phyloP scores from a whole-genome alignment of 2,113 vertebrate genomes.

The Melanerpes formicivorus region DNA sequence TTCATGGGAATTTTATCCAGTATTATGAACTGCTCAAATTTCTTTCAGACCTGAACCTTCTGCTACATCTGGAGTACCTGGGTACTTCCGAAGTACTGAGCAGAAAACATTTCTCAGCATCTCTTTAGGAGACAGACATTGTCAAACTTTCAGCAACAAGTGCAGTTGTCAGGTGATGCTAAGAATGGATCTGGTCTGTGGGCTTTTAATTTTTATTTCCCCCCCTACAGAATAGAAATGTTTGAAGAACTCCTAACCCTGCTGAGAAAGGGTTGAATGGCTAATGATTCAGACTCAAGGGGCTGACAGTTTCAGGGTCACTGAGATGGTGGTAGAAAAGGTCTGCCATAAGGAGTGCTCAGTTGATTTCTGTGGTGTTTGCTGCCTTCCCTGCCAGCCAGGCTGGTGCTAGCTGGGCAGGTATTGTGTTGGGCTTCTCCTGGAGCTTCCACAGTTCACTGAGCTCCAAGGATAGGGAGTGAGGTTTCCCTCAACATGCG shows the following conservation, averaged over 20 bases:
- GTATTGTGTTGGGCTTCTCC: background rate
- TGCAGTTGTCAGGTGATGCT: background rate
- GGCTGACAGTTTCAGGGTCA: background rate
- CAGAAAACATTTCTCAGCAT: background rate
- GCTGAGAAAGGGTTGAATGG: background rate
- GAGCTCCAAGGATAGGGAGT: background rate
- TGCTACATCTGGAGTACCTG: background rate
- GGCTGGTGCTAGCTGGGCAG: rapidly evolving
- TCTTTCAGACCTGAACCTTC: background rate
- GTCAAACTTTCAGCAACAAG: background rate
- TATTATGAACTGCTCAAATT: background rate
- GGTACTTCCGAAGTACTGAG: background rate
- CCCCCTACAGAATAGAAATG: background rate
- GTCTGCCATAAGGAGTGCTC: background rate
- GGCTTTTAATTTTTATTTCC: background rate
- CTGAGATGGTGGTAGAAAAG: background rate
- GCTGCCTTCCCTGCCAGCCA: background rate
- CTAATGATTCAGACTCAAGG: background rate
- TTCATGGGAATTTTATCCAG: background rate
- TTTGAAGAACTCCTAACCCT: background rate
- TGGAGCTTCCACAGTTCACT: background rate
- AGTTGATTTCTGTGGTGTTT: background rate
- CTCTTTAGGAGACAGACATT: background rate
- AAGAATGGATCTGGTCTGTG: background rate
- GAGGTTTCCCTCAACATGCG: background rate